phyloP scores from a whole-genome alignment of 2,888 invertebrate species.

The Diarsia mendica region DNA sequence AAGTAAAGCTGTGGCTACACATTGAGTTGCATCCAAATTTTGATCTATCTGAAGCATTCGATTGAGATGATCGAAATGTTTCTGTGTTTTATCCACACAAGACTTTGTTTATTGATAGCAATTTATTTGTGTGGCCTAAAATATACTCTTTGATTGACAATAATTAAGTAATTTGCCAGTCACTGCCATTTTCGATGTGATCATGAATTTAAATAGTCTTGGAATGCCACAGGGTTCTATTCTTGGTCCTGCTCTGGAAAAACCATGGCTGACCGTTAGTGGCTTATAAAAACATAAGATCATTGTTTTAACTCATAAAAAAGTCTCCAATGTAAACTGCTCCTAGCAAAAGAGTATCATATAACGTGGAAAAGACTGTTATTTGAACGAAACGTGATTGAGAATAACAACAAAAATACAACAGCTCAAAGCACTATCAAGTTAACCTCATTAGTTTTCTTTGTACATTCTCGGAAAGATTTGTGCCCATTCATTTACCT shows the following conservation, averaged over 20 bases:
- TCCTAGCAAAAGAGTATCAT: constrained; percentile 28
- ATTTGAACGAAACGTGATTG: constrained; percentile 52
- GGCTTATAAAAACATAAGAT: not conserved
- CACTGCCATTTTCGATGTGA: not conserved
- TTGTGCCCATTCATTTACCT: constrained; percentile 31
- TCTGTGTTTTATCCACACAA: not conserved
- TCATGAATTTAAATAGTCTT: not conserved
- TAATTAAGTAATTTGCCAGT: not conserved
- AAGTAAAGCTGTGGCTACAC: constrained; percentile 55
- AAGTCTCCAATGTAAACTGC: constrained; percentile 17
- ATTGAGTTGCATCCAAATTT: constrained; percentile 5
- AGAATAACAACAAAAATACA: constrained; percentile 47
- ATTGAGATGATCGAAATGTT: not conserved
- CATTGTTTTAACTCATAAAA: not conserved
- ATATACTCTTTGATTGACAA: not conserved
- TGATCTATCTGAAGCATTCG: not conserved
- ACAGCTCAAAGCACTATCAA: constrained; percentile 42
- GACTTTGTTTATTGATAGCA: not conserved
- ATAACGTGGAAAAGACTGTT: constrained; percentile 35
- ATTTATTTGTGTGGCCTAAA: not conserved
- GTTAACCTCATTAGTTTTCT: constrained; percentile 47
- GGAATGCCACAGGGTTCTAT: constrained; percentile 18
- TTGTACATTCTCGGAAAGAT: constrained; percentile 25
- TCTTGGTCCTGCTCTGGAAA: not conserved
- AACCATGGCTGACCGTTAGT: too few relatives aligned